Base-by-base conservation (phyloP, 2,888 invertebrate genomes). In the Drosophila eohydei region DNA sequence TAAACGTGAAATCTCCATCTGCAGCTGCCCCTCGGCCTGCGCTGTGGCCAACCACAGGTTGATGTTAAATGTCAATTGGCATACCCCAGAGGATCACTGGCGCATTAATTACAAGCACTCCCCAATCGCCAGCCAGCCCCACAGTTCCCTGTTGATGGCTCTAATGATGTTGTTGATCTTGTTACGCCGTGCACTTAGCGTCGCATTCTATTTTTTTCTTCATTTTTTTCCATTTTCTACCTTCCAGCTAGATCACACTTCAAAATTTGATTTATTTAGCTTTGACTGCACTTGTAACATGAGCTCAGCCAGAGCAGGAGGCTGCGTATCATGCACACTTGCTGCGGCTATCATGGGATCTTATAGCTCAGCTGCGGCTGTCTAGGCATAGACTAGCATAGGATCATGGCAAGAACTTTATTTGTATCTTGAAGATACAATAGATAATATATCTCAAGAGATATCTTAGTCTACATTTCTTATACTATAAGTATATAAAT, bases 41-140 rank as follows among this genome's bases (percentile, higher is more conserved):
- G 59, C 40, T 41, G 69, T 43, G 65, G 61, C 62, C 60, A 73
- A 80, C 90, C 88, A 73, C 90, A 88, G 87, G 90, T 89, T 88
- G 83, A 89, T 88, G 87, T 88, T 89, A 88, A 89, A 88, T 88
- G 87, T 88, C 87, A 88, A 88, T 88, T 88, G 88, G 83, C 74
- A 85, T 88, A 81, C 87, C 86, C 90, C 72, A 73, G 90, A 81
- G 87, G 81, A 85, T 88, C 86, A 78, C 74, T 71, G 74, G 50
- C 59, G 88, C 88, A 86, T 89, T 82, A 77, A 87, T 87, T 88
- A 86, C 88, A 57, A 48, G 28, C 28, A 30, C 41, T 46, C 57
- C 57, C 65, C 52, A 48, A 43, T 43, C 41, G 43, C 58, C 16
- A 50, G 48, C 44, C 46, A 48, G 38, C 44, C 41, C 16, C 52